Conservation (phyloP, 1,140 invertebrate species). For the Aphelenchoides besseyi region DNA sequence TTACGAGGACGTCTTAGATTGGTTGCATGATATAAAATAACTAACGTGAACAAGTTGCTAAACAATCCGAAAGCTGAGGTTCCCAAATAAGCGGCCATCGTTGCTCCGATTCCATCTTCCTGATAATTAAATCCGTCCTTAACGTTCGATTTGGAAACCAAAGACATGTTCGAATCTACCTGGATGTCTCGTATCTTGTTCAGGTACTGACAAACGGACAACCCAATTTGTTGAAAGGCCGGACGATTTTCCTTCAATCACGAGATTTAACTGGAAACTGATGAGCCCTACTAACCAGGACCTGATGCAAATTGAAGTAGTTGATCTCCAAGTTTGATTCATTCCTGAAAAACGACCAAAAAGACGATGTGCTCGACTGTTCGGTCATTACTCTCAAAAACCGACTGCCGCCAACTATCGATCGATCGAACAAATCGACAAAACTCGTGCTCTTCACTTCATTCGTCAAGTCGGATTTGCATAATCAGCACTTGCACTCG, state of each 20-base stretch:
- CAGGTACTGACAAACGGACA: background rate
- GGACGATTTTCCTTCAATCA: background rate
- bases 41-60: conserved; percentile 4
- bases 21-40: background rate
- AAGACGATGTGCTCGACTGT: background rate
- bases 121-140: conserved; percentile 8
- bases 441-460: background rate
- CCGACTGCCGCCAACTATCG: background rate
- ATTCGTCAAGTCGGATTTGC: background rate
- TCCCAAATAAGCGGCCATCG: conserved; percentile 9
- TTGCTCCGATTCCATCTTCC: background rate
- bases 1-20: background rate
- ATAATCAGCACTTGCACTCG: too few species aligned
- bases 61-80: conserved; percentile 8
- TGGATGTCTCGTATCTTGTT: background rate
- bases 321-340: background rate
- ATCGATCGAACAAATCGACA: background rate
- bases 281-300: background rate
- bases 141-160: background rate
- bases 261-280: background rate
- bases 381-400: background rate
- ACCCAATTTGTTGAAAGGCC: background rate
- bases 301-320: background rate
- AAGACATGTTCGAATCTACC: background rate
- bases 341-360: background rate